A percentile compares a stretch with the other conserved stretches of the same genome.
Evolutionary conservation across 37 sponge, comb jelly and placozoan species (phyloP).

Genomic region (Theonella swinhoei): DNA sequence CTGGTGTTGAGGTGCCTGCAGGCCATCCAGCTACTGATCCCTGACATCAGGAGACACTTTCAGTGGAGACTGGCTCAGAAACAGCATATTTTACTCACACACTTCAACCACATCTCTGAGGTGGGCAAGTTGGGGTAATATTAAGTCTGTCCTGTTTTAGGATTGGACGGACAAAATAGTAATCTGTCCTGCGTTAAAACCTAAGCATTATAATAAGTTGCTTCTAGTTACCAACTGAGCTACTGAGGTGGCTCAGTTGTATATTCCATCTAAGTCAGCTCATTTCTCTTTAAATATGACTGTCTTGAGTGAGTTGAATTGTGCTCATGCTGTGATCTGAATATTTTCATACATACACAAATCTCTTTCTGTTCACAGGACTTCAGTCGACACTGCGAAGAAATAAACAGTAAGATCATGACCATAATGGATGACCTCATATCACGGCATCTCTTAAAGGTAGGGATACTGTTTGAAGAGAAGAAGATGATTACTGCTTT

Average conservation of each 20-base stretch:
- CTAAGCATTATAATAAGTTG: too few species aligned
- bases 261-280: too few species aligned
- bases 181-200: too few species aligned
- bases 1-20: slow-evolving; percentile 80
- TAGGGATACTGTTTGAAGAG: slow-evolving; percentile 15
- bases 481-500: not conserved
- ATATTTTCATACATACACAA: too few species aligned
- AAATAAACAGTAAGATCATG: slow-evolving; percentile 83
- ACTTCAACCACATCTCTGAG: slow-evolving; percentile 71
- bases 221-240: too few species aligned
- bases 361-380: slow-evolving; percentile 44
- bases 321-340: too few species aligned
- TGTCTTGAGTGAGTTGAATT: too few species aligned
- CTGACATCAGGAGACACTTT: slow-evolving; percentile 74
- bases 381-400: slow-evolving; percentile 75
- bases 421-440: slow-evolving; percentile 92
- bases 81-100: slow-evolving; percentile 74
- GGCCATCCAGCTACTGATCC: slow-evolving; percentile 72
- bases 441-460: slow-evolving; percentile 68
- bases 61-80: slow-evolving; percentile 50
- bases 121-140: slow-evolving; percentile 41
- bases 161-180: too few species aligned
- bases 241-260: too few species aligned
- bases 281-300: too few species aligned
- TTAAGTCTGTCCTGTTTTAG: too few species aligned